These are phyloP conservation scores for Cephus pulcher DNA, from an alignment of 2,888 invertebrate species.

Conservation along the genomic window DNA sequence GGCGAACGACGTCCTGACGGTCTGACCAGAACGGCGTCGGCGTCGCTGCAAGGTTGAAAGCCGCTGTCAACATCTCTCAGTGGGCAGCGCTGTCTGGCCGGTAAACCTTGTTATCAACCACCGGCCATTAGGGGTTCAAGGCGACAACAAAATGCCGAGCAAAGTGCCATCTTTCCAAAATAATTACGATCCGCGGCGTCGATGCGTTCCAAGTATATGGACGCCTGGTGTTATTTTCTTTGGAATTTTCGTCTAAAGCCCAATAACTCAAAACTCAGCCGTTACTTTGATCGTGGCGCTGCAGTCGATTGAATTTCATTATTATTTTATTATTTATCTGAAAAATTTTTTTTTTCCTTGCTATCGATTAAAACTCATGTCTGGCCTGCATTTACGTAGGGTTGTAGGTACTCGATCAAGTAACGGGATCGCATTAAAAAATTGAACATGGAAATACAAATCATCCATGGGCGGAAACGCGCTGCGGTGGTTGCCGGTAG, in stretches of 20 bases:
- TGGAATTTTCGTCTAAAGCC: too few relatives aligned
- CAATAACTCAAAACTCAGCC: too few relatives aligned
- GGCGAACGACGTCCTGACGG: conserved; percentile 7
- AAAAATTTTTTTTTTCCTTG: too few relatives aligned
- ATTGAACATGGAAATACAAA: conserved; percentile 59
- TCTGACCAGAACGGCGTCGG: conserved; percentile 29
- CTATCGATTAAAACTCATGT: too few relatives aligned
- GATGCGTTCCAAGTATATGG: conserved; percentile 35
- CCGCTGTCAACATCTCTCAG: conserved; percentile 67
- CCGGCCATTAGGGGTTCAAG: conserved; percentile 65
- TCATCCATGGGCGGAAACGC: conserved; percentile 48
- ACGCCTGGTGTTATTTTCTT: too few relatives aligned
- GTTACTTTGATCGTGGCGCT: too few relatives aligned
- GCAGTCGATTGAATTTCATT: too few relatives aligned
- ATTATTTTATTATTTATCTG: too few relatives aligned
- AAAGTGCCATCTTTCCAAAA: conserved; percentile 66
- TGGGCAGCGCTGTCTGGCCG: conserved; percentile 59
- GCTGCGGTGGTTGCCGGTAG: conserved; percentile 8
- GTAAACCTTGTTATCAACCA: conserved; percentile 66
- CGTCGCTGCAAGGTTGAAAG: conserved; percentile 59
- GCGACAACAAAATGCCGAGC: conserved; percentile 63
- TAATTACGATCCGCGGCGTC: conserved; percentile 61
- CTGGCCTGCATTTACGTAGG: too few relatives aligned
- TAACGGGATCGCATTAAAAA: conserved; percentile 49
- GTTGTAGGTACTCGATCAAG: too few relatives aligned